Conservation (phyloP, 1,140 invertebrate genomes). For the Leptopilina boulardi region DNA sequence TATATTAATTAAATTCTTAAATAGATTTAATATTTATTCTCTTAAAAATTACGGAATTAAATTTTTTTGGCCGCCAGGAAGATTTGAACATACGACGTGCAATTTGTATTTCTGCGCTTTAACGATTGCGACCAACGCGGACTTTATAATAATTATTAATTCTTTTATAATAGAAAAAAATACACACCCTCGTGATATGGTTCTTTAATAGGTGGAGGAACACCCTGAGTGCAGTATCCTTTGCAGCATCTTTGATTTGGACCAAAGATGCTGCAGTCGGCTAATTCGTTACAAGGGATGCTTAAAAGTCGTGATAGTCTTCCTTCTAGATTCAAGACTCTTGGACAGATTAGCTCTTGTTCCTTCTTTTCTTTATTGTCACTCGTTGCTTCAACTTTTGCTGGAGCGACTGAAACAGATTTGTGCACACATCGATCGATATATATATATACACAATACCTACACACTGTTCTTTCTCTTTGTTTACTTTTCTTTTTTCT, state of each 20-base stretch:
- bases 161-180: background rate
- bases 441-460: background rate
- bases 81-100: too few relatives aligned
- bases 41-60: too few relatives aligned
- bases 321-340: background rate
- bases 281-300: conserved; percentile 39
- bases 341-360: conserved; percentile 30
- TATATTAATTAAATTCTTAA: too few relatives aligned
- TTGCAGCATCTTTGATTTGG: conserved; percentile 47
- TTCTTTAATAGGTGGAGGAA: conserved; percentile 41
- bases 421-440: background rate
- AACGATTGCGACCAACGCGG: too few relatives aligned
- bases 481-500: conserved; percentile 8
- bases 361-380: background rate
- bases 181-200: conserved; percentile 47
- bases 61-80: too few relatives aligned
- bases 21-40: too few relatives aligned
- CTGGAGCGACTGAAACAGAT: conserved; percentile 22
- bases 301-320: conserved; percentile 14
- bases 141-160: too few relatives aligned
- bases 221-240: conserved; percentile 42
- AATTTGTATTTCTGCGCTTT: too few relatives aligned
- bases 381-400: conserved; percentile 13
- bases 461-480: too few relatives aligned
- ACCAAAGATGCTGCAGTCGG: conserved; percentile 48